Evolutionary conservation across 2,888 invertebrate species (phyloP), one percentile per base, ranked within the genome.

Genomic region (Xestia c-nigrum): DNA sequence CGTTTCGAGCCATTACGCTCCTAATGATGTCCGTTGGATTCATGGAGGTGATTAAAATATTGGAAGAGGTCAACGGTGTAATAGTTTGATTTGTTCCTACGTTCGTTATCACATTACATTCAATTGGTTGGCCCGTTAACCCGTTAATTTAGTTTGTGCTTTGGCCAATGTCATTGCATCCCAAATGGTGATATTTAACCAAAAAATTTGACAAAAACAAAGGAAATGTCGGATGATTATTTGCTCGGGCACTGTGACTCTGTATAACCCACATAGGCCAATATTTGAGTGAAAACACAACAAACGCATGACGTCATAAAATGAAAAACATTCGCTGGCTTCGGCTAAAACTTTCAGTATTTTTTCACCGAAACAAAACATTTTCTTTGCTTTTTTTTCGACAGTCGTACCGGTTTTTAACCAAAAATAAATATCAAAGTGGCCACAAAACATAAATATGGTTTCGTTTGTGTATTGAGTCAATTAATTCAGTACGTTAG

Each of bases 401-500:
- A 24, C 57, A 66, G 21, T 61, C 31, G 24, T 68, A 43, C 24
- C n/a, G 73, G 70, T 70, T 78, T 81, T 81, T 75, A 71, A 85
- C 70, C 55, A 70, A 78, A 84, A 81, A 85, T 72, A 84, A 81
- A 84, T 82, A 85, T 40, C 16, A 43, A 78, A 67, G 61, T 67
- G 64, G 67, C 74, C 84, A 68, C 85, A 85, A 84, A 85, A 78
- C 75, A 81, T 78, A 85, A 85, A 85, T 81, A 84, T 73, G 74
- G 78, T 84, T 72, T n/a, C 75, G 79, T 82, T 82, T 84, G 74
- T 82, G 65, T 85, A 85, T 82, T 82, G 82, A 84, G 75, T 84
- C 85, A 85, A 84, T 84, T 85, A 82, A 75, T 85, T 74, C 85
- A 74, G 73, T 82, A 84, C 84, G 84, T 85, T 82, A 85, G 82